Conservation (phyloP, 2,888 invertebrate genomes). For the Sialis lutaria region DNA sequence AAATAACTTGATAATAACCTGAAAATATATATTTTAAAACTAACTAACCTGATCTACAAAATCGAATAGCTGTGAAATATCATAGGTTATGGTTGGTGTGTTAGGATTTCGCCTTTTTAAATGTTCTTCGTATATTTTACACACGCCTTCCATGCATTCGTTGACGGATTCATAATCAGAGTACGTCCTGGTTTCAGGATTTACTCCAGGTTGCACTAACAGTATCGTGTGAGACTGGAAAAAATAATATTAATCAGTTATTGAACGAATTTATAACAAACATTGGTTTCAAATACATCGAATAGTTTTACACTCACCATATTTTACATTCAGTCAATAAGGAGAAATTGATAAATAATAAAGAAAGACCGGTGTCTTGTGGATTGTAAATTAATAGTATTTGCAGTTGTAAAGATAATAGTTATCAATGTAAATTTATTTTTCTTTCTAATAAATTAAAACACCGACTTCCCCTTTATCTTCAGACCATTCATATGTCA, state of each 20-base stretch:
- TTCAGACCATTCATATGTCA: too few species aligned
- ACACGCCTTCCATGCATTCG: constrained; percentile 97
- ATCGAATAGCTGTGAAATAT: constrained; percentile 94
- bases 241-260: constrained; percentile 1
- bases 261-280: too few species aligned
- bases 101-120: constrained; percentile 88
- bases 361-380: too few species aligned
- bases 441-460: too few species aligned
- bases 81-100: constrained; percentile 93
- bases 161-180: constrained; percentile 97
- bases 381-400: too few species aligned
- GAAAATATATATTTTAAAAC: not conserved
- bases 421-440: too few species aligned
- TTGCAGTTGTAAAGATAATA: too few species aligned
- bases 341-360: too few species aligned
- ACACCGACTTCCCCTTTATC: too few species aligned
- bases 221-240: constrained; percentile 91
- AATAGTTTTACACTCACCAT: too few species aligned
- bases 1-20: constrained; percentile 1
- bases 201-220: constrained; percentile 80
- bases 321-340: too few species aligned
- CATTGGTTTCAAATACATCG: too few species aligned
- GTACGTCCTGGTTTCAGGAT: constrained; percentile 93
- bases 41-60: constrained; percentile 70
- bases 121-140: constrained; percentile 98